Percentiles rank a stretch among this genome's conserved stretches.
These are phyloP conservation scores for Xanthia togata DNA, from an alignment of 2,888 invertebrate genomes.

Conservation along the genomic window DNA sequence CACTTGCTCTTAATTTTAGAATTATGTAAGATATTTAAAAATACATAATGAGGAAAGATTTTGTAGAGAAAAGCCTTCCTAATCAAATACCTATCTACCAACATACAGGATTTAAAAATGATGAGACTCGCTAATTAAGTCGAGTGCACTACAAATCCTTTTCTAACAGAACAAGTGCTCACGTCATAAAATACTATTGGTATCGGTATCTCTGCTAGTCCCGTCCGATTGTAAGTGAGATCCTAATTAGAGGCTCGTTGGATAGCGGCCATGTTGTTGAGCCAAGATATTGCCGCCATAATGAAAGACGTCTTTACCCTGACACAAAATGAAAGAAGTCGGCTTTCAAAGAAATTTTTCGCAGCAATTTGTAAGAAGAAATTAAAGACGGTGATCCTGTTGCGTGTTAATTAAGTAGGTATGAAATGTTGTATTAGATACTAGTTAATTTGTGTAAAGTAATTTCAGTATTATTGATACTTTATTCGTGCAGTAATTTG, in stretches of 20 bases:
- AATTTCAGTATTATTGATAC: constrained; percentile 21
- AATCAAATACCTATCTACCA: neutral
- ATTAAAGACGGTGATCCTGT: constrained; percentile 28
- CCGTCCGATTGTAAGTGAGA: constrained; percentile 42
- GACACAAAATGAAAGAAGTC: constrained; percentile 25
- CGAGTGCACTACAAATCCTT: constrained; percentile 6
- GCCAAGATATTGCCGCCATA: constrained; percentile 43
- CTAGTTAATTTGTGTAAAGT: neutral
- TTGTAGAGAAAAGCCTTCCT: neutral
- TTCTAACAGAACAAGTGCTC: constrained; percentile 7
- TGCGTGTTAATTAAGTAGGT: constrained; percentile 37
- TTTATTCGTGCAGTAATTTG: constrained; percentile 13
- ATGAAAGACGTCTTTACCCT: constrained; percentile 44
- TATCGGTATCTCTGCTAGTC: constrained; percentile 26
- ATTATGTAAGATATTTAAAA: constrained; percentile 15
- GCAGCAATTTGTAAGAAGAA: constrained; percentile 29
- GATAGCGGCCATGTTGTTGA: constrained; percentile 39
- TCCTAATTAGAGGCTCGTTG: constrained; percentile 56
- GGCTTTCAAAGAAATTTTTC: constrained; percentile 37
- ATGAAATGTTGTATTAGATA: constrained; percentile 8
- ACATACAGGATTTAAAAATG: neutral
- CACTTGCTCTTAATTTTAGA: neutral
- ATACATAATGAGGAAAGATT: neutral
- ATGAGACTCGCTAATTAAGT: constrained; percentile 10
- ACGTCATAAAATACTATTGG: constrained; percentile 30